These are phyloP conservation scores for Craseonycteris thonglongyai DNA, from an alignment of 2,113 vertebrate genomes.

Conservation along the genomic window DNA sequence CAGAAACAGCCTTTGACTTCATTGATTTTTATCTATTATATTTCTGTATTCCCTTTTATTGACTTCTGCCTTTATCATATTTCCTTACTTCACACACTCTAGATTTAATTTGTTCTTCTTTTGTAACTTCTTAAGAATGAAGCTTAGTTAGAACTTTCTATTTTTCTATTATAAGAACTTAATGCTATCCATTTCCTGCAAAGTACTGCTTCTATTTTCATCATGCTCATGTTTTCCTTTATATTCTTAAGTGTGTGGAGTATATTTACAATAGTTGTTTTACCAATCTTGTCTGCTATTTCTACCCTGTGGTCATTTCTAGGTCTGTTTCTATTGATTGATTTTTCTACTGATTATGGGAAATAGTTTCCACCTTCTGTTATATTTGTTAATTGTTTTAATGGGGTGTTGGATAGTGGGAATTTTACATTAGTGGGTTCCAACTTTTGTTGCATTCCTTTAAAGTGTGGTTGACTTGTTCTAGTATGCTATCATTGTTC, in stretches of 20 bases:
- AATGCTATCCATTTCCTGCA: not conserved
- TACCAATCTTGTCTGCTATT: not conserved
- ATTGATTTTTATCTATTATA: not conserved
- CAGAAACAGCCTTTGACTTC: not conserved
- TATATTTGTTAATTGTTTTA: not conserved
- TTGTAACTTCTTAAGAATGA: not conserved
- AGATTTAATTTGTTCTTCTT: not conserved
- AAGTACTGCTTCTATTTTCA: not conserved
- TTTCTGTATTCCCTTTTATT: not conserved
- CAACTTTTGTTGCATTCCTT: constrained; percentile 2
- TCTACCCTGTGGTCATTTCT: not conserved
- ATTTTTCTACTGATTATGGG: not conserved
- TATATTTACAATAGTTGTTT: not conserved
- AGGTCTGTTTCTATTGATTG: not conserved
- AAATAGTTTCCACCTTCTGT: not conserved
- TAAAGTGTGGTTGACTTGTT: not conserved
- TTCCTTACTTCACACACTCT: not conserved
- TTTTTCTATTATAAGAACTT: not conserved
- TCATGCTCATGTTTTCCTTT: not conserved
- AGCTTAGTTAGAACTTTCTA: not conserved
- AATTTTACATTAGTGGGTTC: not conserved
- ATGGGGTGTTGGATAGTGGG: not conserved
- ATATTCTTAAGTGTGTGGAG: not conserved
- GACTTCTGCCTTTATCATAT: not conserved
- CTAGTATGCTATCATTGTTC: not conserved